Evolutionary conservation across 2,888 invertebrate genomes (phyloP), one percentile per base, ranked within the genome.

Genomic region (Philereme vetulata): DNA sequence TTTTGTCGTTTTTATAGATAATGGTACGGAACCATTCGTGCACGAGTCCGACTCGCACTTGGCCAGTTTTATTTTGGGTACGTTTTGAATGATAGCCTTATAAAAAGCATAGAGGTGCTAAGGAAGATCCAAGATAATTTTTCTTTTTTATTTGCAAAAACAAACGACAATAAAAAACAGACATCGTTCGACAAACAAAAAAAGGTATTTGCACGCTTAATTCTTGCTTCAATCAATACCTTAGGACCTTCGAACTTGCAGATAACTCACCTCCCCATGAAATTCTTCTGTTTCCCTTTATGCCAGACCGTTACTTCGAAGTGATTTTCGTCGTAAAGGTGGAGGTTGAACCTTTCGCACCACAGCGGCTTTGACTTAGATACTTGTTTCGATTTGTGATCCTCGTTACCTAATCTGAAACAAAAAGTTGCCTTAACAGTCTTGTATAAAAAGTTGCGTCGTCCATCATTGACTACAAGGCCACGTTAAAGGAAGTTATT

Each of bases 281-380:
- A 92, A 60, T 78, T 85, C 67, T 91, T 92, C 71, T 90, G 89
- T 73, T 86, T 90, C 36, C 84, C 88, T 76, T 91, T 92, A 65
- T 88, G 85, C 90, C 90, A 91, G 35, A 90, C 83, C 51, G 88
- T 87, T 56, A 89, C 77, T 72, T 92, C 91, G 61, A 92, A 72
- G 53, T 72, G 74, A 64, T 67, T 86, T 59, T 90, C 88, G 50
- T 90, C 90, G 57, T 90, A 87, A 8, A 86, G 64, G 63, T 88
- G 79, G 36, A 92, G 62, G 72, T 92, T 90, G 64, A 92, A 91
- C 65, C 87, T 76, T 60, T 92, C 91, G 49, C 88, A 81, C 91
- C 91, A 92, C 60, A 81, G 81, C 9, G 85, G 75, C 60, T 88
- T 88, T 4, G 85, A 78, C 72, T 88, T 90, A 43, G 83, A 71